Conservation (phyloP, 2,797 vertebrate genomes). For the Serranus cabrilla region DNA sequence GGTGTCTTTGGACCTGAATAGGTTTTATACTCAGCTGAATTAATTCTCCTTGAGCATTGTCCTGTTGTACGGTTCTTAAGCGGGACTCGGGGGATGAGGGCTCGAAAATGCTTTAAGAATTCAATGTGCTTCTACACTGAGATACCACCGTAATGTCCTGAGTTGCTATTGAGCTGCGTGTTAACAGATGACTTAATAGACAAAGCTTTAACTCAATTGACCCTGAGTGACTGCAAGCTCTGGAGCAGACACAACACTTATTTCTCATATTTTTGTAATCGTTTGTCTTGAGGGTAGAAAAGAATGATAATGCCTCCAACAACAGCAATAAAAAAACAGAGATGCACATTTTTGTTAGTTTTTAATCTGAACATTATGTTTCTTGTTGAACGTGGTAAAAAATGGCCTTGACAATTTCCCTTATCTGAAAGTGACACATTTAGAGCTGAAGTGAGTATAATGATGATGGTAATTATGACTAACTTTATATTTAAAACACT, state of each 20-base stretch:
- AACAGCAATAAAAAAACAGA: not conserved
- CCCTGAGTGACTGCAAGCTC: slow-evolving; percentile 18
- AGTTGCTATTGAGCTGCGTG: slow-evolving; percentile 37
- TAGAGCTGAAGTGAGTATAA: not conserved
- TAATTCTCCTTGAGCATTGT: slow-evolving; percentile 71
- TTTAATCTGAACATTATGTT: too few species aligned
- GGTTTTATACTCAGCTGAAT: slow-evolving; percentile 68
- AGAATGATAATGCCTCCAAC: not conserved
- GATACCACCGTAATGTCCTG: slow-evolving; percentile 23
- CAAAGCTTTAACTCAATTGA: slow-evolving; percentile 38
- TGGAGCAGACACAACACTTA: not conserved
- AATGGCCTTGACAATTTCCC: not conserved
- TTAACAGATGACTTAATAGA: slow-evolving; percentile 58
- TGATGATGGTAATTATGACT: not conserved
- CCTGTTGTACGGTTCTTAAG: slow-evolving; percentile 35
- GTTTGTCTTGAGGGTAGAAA: not conserved
- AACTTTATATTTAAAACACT: not conserved
- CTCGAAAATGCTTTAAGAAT: slow-evolving; percentile 40
- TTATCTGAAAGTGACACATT: not conserved
- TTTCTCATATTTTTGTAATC: not conserved
- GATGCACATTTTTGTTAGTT: not conserved
- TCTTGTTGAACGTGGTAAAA: too few species aligned
- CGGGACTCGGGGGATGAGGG: slow-evolving; percentile 35
- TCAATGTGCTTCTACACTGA: slow-evolving; percentile 50
- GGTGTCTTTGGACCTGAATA: slow-evolving; percentile 60